Evolutionary conservation across 2,797 vertebrate species (phyloP).

Genomic region (Poeciliopsis infans): DNA sequence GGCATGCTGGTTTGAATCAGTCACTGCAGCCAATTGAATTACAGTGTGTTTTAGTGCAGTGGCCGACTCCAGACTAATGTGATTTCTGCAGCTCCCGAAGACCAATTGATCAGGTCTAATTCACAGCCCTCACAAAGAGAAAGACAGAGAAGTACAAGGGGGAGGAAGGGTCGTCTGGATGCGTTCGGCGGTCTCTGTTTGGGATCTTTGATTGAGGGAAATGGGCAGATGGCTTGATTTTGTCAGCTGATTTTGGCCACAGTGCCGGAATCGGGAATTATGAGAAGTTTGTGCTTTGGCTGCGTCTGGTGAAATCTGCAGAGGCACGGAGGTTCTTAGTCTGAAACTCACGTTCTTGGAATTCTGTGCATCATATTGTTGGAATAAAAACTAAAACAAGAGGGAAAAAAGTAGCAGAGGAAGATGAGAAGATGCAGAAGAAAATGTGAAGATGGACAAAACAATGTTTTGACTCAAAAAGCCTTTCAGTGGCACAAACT

Average conservation of each 20-base stretch:
- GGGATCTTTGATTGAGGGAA: constrained; percentile 66
- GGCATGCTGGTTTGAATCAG: constrained; percentile 93
- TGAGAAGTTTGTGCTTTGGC: constrained; percentile 59
- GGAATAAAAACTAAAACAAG: not conserved
- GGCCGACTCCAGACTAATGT: constrained; percentile 99
- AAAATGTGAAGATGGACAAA: not conserved
- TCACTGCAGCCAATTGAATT: constrained; percentile 97
- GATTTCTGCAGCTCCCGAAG: constrained; percentile 97
- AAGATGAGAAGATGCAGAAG: not conserved
- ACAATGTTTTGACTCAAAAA: not conserved
- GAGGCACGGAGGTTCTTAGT: constrained; percentile 9
- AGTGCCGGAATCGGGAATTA: constrained; percentile 68
- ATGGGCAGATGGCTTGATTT: constrained; percentile 69
- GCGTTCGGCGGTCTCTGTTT: constrained; percentile 48
- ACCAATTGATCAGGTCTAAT: constrained; percentile 99
- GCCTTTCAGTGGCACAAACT: not conserved
- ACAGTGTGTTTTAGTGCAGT: constrained; percentile 97
- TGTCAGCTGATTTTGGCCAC: constrained; percentile 63
- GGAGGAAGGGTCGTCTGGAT: constrained; percentile 43
- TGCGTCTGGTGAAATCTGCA: constrained; percentile 54
- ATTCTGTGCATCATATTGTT: not conserved
- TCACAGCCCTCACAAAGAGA: constrained; percentile 87
- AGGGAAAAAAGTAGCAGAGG: not conserved
- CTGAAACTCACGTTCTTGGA: not conserved
- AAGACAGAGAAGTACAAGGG: constrained; percentile 14